Evolutionary conservation across 2,797 vertebrate species (phyloP).

Genomic region (Poliocrania exsul): DNA sequence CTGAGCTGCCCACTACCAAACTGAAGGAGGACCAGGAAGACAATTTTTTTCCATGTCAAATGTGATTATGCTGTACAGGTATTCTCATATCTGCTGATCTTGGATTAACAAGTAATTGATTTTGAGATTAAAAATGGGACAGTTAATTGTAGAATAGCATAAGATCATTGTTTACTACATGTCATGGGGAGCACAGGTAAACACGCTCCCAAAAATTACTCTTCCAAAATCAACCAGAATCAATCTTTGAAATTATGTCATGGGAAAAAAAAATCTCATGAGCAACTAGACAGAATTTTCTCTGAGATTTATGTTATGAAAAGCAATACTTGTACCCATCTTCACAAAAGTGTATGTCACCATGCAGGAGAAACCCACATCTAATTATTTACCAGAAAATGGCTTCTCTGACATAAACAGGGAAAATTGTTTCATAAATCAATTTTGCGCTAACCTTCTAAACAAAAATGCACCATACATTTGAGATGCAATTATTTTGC

Average conservation of each 20-base stretch:
- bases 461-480: slow-evolving; percentile 52
- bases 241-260: slow-evolving; percentile 10
- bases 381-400: slow-evolving; percentile 67
- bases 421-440: slow-evolving; percentile 72
- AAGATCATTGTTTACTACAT: neutral
- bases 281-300: neutral
- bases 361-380: slow-evolving; percentile 13
- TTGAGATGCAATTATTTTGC: slow-evolving; percentile 63
- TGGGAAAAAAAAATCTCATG: neutral
- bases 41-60: neutral
- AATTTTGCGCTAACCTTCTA: slow-evolving; percentile 63
- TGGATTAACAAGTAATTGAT: neutral
- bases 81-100: neutral
- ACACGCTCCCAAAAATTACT: slow-evolving; percentile 6
- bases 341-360: slow-evolving; percentile 9
- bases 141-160: neutral
- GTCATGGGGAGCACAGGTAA: neutral
- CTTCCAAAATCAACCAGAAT: slow-evolving; percentile 10
- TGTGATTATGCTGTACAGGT: neutral
- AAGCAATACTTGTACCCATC: neutral
- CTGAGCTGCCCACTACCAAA: neutral
- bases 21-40: neutral
- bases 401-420: slow-evolving; percentile 61
- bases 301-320: slow-evolving; percentile 29
- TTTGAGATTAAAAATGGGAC: neutral